These are phyloP conservation scores for Amblyteles armatorius DNA, from an alignment of 2,888 invertebrate species.

Conservation along the genomic window DNA sequence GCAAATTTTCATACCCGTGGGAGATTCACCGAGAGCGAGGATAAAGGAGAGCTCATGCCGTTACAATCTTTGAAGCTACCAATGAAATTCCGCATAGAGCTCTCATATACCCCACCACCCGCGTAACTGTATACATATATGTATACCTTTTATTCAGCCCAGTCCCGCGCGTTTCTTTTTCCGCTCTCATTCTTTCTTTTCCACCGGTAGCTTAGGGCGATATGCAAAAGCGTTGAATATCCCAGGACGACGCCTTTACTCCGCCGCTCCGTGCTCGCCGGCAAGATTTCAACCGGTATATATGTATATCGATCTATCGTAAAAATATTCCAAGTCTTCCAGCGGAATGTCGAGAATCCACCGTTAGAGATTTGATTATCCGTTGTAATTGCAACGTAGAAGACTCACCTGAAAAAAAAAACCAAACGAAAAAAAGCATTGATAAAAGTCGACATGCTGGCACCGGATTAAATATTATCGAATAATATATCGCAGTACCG, in stretches of 20 bases:
- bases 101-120: slow-evolving; percentile 38
- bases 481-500: slow-evolving; percentile 21
- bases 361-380: slow-evolving; percentile 47
- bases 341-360: slow-evolving; percentile 42
- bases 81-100: slow-evolving; percentile 67
- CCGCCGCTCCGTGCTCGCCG: slow-evolving; percentile 32
- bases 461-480: too few relatives aligned
- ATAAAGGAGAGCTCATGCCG: slow-evolving; percentile 65
- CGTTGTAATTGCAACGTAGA: background rate
- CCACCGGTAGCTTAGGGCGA: slow-evolving; percentile 66
- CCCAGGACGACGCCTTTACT: slow-evolving; percentile 69
- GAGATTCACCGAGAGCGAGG: slow-evolving; percentile 61
- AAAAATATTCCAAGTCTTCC: slow-evolving; percentile 24
- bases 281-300: slow-evolving; percentile 40
- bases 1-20: slow-evolving; percentile 66
- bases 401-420: background rate
- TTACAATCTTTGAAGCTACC: slow-evolving; percentile 68
- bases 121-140: slow-evolving; percentile 36
- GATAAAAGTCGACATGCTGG: too few relatives aligned
- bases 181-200: slow-evolving; percentile 45
- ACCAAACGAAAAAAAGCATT: background rate
- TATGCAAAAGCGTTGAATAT: slow-evolving; percentile 74
- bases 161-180: slow-evolving; percentile 40
- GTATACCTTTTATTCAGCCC: slow-evolving; percentile 44
- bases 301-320: slow-evolving; percentile 28